Evolutionary conservation across 2,797 vertebrate species (phyloP).

Genomic region (Enteromius fasciolatus): DNA sequence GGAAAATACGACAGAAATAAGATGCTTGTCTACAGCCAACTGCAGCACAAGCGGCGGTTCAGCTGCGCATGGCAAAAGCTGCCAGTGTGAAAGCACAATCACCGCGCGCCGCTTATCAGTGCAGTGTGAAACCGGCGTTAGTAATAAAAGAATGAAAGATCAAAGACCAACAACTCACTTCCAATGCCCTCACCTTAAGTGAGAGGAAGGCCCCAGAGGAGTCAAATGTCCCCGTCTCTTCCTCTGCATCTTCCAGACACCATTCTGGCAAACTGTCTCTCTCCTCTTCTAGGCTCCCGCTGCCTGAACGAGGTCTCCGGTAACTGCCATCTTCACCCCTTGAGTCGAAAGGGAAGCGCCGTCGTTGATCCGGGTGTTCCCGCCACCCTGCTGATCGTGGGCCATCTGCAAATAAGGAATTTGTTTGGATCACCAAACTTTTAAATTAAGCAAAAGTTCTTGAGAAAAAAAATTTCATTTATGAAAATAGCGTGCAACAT

Average conservation of each 20-base stretch:
- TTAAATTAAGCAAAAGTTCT: neutral
- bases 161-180: slow-evolving; percentile 32
- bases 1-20: no score
- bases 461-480: no score
- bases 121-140: no score
- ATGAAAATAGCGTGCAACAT: slow-evolving; percentile 51
- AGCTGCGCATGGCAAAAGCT: no score
- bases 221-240: slow-evolving; percentile 98
- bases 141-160: neutral
- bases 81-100: no score
- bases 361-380: slow-evolving; percentile 91
- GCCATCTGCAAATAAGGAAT: slow-evolving; percentile 73
- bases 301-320: slow-evolving; percentile 89
- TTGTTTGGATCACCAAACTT: neutral
- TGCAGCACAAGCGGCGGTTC: no score
- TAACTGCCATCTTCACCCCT: slow-evolving; percentile 91
- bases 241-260: slow-evolving; percentile 97
- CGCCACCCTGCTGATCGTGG: slow-evolving; percentile 92
- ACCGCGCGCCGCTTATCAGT: no score
- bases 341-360: slow-evolving; percentile 94
- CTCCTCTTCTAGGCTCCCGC: slow-evolving; percentile 93
- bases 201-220: slow-evolving; percentile 97
- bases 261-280: slow-evolving; percentile 95
- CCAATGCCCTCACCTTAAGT: slow-evolving; percentile 82
- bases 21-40: no score